Conservation (phyloP, 1,140 invertebrate genomes). For the Oncopeltus fasciatus region DNA sequence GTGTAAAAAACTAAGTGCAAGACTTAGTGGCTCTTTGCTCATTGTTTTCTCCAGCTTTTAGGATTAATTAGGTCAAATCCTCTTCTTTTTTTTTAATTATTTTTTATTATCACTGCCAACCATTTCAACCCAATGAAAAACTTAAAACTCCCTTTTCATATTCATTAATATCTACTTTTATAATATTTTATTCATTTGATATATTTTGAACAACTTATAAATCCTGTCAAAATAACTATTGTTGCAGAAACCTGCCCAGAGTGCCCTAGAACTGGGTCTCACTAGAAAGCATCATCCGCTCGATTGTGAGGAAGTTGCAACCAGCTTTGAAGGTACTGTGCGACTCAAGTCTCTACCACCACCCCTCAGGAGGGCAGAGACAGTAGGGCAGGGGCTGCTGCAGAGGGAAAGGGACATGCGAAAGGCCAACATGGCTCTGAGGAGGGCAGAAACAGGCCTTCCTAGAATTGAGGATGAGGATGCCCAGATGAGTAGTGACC, state of each 20-base stretch:
- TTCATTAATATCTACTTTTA: too few relatives aligned
- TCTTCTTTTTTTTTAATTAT: too few relatives aligned
- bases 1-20: too few relatives aligned
- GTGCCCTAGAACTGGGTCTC: constrained; percentile 2
- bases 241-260: constrained; percentile 5
- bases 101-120: too few relatives aligned
- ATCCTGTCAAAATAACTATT: too few relatives aligned
- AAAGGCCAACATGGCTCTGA: not conserved
- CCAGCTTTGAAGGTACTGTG: constrained; percentile 12
- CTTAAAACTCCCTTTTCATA: too few relatives aligned
- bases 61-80: too few relatives aligned
- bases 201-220: too few relatives aligned
- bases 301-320: not conserved
- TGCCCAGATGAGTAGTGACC: not conserved
- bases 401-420: not conserved
- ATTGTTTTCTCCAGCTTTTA: too few relatives aligned
- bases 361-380: not conserved
- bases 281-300: constrained; percentile 6
- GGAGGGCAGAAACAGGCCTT: not conserved
- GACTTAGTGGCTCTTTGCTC: too few relatives aligned
- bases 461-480: not conserved
- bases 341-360: not conserved
- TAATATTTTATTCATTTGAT: too few relatives aligned
- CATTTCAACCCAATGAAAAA: too few relatives aligned
- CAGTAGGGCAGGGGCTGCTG: not conserved